phyloP scores from a whole-genome alignment of 1,140 invertebrate genomes.

The Teleogryllus occipitalis region DNA sequence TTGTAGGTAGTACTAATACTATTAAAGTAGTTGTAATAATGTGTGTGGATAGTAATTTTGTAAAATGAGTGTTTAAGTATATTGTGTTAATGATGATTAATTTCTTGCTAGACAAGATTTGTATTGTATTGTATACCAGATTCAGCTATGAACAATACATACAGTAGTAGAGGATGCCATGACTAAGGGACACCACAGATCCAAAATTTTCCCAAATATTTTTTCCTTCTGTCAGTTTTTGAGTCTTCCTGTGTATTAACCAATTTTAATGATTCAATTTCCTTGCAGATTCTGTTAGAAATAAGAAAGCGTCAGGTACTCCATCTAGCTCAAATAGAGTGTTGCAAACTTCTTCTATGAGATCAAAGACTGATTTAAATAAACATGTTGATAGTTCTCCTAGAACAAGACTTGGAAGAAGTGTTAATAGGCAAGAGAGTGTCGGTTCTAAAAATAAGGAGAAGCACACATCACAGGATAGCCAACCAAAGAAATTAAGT shows the following conservation, averaged over 20 bases:
- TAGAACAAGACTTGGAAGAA: background rate
- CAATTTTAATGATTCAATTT: background rate
- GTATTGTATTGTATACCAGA: too few relatives aligned
- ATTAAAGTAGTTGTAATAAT: too few relatives aligned
- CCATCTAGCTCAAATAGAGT: background rate
- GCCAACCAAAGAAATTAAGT: constrained; percentile 11
- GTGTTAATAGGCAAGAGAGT: background rate
- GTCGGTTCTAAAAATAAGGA: background rate
- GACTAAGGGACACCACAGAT: background rate
- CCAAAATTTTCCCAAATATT: background rate
- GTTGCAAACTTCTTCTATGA: background rate
- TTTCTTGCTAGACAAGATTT: too few relatives aligned
- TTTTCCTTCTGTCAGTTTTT: background rate
- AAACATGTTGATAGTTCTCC: background rate
- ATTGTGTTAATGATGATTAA: too few relatives aligned
- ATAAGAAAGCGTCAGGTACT: background rate
- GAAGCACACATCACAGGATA: background rate
- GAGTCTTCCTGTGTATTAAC: background rate
- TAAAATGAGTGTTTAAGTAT: too few relatives aligned
- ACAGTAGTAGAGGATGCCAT: background rate
- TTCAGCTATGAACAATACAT: too few relatives aligned
- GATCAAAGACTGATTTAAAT: background rate
- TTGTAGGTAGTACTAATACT: too few relatives aligned
- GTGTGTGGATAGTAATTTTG: too few relatives aligned
- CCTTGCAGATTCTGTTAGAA: background rate